Base-by-base conservation (phyloP, 2,113 vertebrate species). In the Elephas maximus region DNA sequence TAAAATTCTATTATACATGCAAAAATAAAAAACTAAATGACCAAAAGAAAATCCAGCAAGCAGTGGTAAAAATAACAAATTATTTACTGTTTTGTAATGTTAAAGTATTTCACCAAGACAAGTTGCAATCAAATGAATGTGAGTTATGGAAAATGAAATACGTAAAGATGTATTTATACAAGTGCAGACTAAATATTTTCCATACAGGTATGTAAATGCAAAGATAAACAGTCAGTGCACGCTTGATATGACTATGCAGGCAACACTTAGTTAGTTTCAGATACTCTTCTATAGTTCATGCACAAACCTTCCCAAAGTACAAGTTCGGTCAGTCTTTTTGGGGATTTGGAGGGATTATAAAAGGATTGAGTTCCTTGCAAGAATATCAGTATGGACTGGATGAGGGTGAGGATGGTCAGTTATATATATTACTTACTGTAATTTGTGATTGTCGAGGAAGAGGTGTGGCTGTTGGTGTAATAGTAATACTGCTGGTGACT, bases 401-500 rank as follows among this genome's bases (percentile, higher is more conserved):
- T 89, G 90, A 95, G 93, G 95, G 91, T 93, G 89, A 95, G 67
- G 67, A 28, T 94, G 98, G 97, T 99, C 99, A 99, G 98, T 99
- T 99, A 98, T 99, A 99, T 98, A 98, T 98, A 98, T 99, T 99
- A 99, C 99, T 99, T 99, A 99, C 99, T 99, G 99, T 99, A 99
- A 99, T 99, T 98, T 99, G 99, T 98, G 99, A 99, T 97, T 99
- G 99, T 97, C 99, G 99, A 99, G 99, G 99, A 98, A 99, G 98
- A 99, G 99, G 99, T 98, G 99, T 99, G 98, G 99, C 98, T 98
- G 99, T 99, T 99, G 99, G 99, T 98, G 99, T 99, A 98, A 99
- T 99, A 98, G 99, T 99, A 98, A 99, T 99, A 99, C 99, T 99
- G 99, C 99, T 99, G 97, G 99, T 99, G 98, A 99, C 99, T 99